These are phyloP conservation scores for Drosophila tani DNA, from an alignment of 1,140 invertebrate genomes.

Conservation along the genomic window DNA sequence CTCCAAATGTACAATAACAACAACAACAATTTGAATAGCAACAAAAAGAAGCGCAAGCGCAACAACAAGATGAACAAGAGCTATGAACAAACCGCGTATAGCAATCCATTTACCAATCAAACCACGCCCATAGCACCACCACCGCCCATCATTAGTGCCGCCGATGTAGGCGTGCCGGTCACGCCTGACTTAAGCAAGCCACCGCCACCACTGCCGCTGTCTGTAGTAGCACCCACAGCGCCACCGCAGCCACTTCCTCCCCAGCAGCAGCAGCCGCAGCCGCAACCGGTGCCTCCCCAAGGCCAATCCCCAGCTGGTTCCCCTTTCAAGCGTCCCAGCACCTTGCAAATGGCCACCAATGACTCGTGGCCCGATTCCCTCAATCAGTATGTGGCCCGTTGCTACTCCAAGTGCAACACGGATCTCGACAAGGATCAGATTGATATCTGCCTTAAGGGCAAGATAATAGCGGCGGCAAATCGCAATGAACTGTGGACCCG, in stretches of 20 bases:
- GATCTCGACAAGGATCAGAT: slow-evolving; percentile 96
- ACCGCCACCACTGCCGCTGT: slow-evolving; percentile 65
- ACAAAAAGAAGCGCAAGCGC: slow-evolving; percentile 91
- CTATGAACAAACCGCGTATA: slow-evolving; percentile 83
- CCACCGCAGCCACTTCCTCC: slow-evolving; percentile 5
- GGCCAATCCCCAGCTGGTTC: slow-evolving; percentile 8
- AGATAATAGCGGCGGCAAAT: slow-evolving; percentile 95
- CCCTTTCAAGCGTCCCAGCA: slow-evolving; percentile 70
- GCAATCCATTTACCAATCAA: slow-evolving; percentile 62
- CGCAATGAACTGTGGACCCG: slow-evolving; percentile 93
- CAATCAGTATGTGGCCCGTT: slow-evolving; percentile 94
- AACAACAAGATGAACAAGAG: slow-evolving; percentile 87
- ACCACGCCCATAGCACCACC: slow-evolving; percentile 38
- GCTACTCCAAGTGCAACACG: slow-evolving; percentile 95
- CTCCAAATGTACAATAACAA: slow-evolving; percentile 38
- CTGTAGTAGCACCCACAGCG: slow-evolving; percentile 24
- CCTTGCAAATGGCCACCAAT: slow-evolving; percentile 85
- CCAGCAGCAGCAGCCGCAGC: slow-evolving; percentile 4
- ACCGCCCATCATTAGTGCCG: slow-evolving; percentile 40
- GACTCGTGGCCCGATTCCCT: slow-evolving; percentile 90
- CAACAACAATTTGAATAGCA: slow-evolving; percentile 39
- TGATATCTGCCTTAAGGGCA: slow-evolving; percentile 96
- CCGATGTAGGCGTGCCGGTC: slow-evolving; percentile 53
- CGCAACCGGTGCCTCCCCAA: slow-evolving; percentile 18
- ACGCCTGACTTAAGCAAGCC: slow-evolving; percentile 68